These are phyloP conservation scores for Erythrolamprus reginae DNA, from an alignment of 2,113 vertebrate species.

Conservation along the genomic window DNA sequence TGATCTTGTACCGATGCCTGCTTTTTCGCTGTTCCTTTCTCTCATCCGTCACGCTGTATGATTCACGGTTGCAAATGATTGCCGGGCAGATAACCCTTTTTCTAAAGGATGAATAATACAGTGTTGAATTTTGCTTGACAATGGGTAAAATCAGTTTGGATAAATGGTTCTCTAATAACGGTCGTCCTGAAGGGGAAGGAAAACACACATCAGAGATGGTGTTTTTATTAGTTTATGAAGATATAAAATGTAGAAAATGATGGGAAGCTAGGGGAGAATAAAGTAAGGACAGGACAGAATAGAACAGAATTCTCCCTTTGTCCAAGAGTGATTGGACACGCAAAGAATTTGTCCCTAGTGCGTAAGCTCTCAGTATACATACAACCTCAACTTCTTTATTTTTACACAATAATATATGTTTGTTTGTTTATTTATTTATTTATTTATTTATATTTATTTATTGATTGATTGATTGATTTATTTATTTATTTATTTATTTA, in stretches of 20 bases:
- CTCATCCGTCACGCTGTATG: background rate
- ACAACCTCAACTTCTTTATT: background rate
- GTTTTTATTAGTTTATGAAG: background rate
- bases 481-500: no score
- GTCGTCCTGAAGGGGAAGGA: background rate
- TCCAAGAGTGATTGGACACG: no score
- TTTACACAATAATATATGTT: background rate
- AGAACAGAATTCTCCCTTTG: no score
- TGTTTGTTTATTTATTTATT: no score
- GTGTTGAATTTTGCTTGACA: slow-evolving; percentile 7
- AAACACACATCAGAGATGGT: background rate
- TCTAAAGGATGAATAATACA: slow-evolving; percentile 14
- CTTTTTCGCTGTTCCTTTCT: background rate
- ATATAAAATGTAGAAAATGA: background rate
- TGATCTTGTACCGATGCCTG: background rate
- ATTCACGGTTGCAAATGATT: background rate
- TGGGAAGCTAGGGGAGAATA: background rate
- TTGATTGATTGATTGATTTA: no score
- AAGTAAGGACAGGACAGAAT: background rate
- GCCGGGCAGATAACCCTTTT: background rate
- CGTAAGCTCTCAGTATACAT: no score
- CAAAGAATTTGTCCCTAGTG: background rate
- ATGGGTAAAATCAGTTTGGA: background rate
- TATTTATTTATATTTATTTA: no score
- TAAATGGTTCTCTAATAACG: background rate